Percentiles rank a stretch among this genome's conserved stretches.
Conservation (phyloP, 2,888 invertebrate genomes). For the Boloria selene region DNA sequence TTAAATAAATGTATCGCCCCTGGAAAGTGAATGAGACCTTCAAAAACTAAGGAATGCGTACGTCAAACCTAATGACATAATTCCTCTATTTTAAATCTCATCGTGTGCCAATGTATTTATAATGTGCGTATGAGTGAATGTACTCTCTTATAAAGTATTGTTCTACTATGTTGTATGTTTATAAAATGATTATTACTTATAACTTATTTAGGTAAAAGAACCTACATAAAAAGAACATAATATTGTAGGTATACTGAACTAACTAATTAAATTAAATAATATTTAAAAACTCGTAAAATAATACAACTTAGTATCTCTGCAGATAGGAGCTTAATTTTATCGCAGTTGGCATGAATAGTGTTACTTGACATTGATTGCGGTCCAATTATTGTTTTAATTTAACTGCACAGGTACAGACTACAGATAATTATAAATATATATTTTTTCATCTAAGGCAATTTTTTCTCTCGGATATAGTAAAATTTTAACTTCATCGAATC, state of each 20-base stretch:
- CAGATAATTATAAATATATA: not conserved
- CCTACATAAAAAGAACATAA: too few species aligned
- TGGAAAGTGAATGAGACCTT: slow-evolving; percentile 43
- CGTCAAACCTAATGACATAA: slow-evolving; percentile 62
- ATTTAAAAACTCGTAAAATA: not conserved
- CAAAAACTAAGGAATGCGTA: slow-evolving; percentile 48
- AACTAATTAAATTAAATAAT: not conserved
- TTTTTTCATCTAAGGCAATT: not conserved
- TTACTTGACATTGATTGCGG: slow-evolving; percentile 13
- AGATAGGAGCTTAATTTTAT: slow-evolving; percentile 5
- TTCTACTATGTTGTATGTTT: slow-evolving; percentile 12
- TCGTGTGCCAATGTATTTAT: slow-evolving; percentile 57
- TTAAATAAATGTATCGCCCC: slow-evolving; percentile 17
- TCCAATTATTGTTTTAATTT: slow-evolving; percentile 12
- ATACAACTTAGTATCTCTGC: not conserved
- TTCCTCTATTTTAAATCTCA: slow-evolving; percentile 65
- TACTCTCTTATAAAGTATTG: slow-evolving; percentile 12
- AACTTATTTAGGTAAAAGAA: too few species aligned
- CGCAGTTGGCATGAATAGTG: slow-evolving; percentile 7
- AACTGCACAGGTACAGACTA: slow-evolving; percentile 5
- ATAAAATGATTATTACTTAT: not conserved
- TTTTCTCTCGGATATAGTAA: too few species aligned
- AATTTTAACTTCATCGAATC: too few species aligned
- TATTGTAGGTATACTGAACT: too few species aligned
- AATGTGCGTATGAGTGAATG: slow-evolving; percentile 49